phyloP scores from a whole-genome alignment of 2,113 vertebrate genomes.

The Nestor notabilis region DNA sequence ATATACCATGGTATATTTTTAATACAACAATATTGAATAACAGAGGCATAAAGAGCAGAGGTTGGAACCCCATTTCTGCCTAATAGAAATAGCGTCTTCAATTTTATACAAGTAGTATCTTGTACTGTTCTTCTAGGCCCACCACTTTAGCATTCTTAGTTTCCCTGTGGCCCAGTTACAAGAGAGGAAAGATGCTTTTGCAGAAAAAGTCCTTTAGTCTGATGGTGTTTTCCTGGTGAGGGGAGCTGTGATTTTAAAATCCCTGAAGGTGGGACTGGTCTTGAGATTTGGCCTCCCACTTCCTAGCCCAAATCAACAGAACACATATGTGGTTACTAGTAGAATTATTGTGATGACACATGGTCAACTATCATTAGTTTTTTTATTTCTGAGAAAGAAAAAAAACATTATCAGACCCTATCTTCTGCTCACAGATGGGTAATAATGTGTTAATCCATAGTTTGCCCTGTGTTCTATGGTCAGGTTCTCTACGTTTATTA shows the following conservation, averaged over 20 bases:
- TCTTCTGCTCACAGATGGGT: not conserved
- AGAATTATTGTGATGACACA: not conserved
- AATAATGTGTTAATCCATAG: not conserved
- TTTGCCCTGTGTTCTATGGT: not conserved
- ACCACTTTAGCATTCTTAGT: not conserved
- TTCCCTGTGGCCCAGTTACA: not conserved
- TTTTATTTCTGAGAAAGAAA: not conserved
- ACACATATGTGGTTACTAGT: not conserved
- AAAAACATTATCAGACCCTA: not conserved
- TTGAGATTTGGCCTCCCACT: not conserved
- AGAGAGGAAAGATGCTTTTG: not conserved
- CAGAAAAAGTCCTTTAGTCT: not conserved
- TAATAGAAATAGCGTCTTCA: not conserved
- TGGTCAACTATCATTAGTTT: not conserved
- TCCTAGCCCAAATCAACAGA: not conserved
- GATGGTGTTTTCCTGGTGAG: not conserved
- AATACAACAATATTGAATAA: not conserved
- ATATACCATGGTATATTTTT: not conserved
- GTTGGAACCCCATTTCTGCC: not conserved
- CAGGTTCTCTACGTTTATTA: not conserved
- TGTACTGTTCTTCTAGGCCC: not conserved
- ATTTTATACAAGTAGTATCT: not conserved
- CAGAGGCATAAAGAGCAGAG: not conserved
- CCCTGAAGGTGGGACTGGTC: not conserved
- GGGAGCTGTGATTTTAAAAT: not conserved